Conservation (phyloP, 2,888 invertebrate genomes). For the Stegophylla sp. region DNA sequence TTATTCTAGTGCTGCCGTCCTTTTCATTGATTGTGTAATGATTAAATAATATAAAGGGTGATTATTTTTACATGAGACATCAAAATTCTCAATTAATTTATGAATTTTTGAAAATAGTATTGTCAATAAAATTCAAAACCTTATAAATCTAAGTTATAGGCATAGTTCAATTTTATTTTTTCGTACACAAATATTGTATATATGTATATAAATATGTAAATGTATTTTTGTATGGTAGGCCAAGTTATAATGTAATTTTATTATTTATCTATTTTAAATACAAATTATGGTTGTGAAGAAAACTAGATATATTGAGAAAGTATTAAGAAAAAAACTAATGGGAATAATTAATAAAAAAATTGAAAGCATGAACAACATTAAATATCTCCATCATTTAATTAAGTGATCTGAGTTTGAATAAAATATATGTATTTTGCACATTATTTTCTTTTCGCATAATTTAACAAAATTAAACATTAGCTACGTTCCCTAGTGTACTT, state of each 20-base stretch:
- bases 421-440: neutral
- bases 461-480: neutral
- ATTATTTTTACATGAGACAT: neutral
- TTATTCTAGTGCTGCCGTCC: conserved; percentile 5
- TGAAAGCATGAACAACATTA: too few species aligned
- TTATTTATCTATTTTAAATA: neutral
- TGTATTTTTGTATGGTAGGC: conserved; percentile 39
- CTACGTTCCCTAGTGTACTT: neutral
- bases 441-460: conserved; percentile 26
- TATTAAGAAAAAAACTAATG: conserved; percentile 23
- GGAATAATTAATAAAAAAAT: conserved; percentile 12
- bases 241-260: conserved; percentile 14
- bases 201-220: neutral
- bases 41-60: neutral
- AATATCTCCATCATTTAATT: too few species aligned
- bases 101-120: too few species aligned
- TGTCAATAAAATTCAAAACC: too few species aligned
- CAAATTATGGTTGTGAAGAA: conserved; percentile 48
- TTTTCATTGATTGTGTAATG: conserved; percentile 11
- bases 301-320: conserved; percentile 28
- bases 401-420: neutral
- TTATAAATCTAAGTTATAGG: too few species aligned
- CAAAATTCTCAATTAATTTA: too few species aligned
- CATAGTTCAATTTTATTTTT: too few species aligned
- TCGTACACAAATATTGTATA: too few species aligned